phyloP scores from a whole-genome alignment of 2,113 vertebrate species.

The Glaucidium brasilianum region DNA sequence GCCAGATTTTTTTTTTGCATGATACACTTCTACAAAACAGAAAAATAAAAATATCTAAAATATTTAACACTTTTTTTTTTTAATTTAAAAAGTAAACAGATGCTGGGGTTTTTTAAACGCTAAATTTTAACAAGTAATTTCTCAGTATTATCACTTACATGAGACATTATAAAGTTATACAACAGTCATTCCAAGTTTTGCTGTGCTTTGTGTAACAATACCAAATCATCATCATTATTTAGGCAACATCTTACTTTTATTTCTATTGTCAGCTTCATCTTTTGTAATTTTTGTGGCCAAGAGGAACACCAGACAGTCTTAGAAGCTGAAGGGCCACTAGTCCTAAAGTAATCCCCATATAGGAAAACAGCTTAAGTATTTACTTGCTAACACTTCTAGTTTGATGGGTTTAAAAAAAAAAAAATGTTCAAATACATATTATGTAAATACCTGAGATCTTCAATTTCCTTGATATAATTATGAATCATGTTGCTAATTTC shows the following conservation, averaged over 20 bases:
- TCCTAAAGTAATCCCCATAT: not conserved
- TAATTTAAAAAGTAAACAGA: not conserved
- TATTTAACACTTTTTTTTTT: not conserved
- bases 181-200: not conserved
- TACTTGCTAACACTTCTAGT: not conserved
- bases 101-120: not conserved
- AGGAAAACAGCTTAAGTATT: not conserved
- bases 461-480: conserved; percentile 98
- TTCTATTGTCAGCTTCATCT: not conserved
- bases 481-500: conserved; percentile 98
- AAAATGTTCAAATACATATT: not conserved
- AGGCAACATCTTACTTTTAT: not conserved
- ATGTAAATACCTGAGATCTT: conserved; percentile 90
- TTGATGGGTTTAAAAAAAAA: not conserved
- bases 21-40: not conserved
- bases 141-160: not conserved
- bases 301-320: not conserved
- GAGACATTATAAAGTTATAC: not conserved
- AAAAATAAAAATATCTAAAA: not conserved
- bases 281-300: not conserved
- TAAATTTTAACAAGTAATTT: not conserved
- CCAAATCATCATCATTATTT: not conserved
- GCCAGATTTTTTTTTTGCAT: not conserved
- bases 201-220: not conserved
- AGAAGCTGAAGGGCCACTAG: not conserved